Evolutionary conservation across 2,888 invertebrate genomes (phyloP), one percentile per base, ranked within the genome.

Genomic region (Calameuta idolon): DNA sequence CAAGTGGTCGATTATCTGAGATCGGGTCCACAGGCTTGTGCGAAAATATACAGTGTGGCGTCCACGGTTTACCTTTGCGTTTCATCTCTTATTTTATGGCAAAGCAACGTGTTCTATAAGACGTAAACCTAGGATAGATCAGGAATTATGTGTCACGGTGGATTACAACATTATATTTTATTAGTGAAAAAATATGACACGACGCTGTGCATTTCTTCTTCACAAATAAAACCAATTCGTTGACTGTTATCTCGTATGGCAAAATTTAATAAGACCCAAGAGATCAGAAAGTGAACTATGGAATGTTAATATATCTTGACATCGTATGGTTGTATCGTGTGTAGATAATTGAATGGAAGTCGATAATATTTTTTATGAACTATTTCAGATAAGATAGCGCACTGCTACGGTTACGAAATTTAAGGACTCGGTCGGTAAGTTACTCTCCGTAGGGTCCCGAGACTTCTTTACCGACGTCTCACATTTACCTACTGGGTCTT

Each of bases 21-120:
- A 71, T 34, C 33, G 12, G 34, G 71, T 71, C 71, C 31, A 71
- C 71, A 71, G 11, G 71, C 31, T 34, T 71, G 34, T 34, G 71
- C 71, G 71, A 71, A 71, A 71, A 71, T 71, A 71, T 71, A 71
- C 71, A 71, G 71, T 71, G 71, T 34, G 71, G 71, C 71, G 12
- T 71, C 33, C 34, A 31, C 12, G 34, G 71, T 71, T 71, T 71
- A 71, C 31, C 71, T 71, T 71, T 71, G 71, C 71, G 71, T 71
- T 71, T 71, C 71, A 71, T 71, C 71, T 71, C 71, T 71, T 31
- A 34, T 31, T 71, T 71, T 71, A 71, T 71, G 15, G 71, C 71
- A 33, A 55, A 55, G 55, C 55, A 55, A 55, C 55, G 55, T 55
- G 55, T 55, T 55, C 55, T 55, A 55, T 55, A 5, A 55, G 9